Conservation (phyloP, 2,797 vertebrate genomes). For the Hephaestus fuliginosus region DNA sequence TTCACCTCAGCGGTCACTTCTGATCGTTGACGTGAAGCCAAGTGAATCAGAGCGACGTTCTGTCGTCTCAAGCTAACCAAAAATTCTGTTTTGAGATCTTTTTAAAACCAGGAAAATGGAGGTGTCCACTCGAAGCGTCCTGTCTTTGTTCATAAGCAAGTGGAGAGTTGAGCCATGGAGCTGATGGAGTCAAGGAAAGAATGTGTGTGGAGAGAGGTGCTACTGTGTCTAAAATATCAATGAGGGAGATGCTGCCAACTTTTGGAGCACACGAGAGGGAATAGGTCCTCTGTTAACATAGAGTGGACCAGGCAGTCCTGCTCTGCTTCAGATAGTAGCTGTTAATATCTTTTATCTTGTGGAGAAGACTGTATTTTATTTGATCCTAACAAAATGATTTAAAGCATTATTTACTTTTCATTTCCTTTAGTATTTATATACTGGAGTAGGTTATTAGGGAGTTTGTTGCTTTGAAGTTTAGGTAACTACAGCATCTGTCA, state of each 20-base stretch:
- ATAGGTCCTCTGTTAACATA: constrained; percentile 60
- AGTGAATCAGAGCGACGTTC: constrained; percentile 79
- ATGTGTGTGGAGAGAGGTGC: constrained; percentile 80
- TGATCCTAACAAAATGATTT: constrained; percentile 6
- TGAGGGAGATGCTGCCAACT: constrained; percentile 79
- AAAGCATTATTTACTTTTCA: constrained; percentile 8
- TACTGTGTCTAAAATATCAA: constrained; percentile 85
- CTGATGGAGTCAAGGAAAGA: constrained; percentile 81
- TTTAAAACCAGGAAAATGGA: constrained; percentile 62
- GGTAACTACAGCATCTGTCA: constrained; percentile 67
- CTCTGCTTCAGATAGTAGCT: constrained; percentile 7
- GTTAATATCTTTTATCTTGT: constrained; percentile 22
- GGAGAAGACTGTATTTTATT: neutral
- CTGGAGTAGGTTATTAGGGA: constrained; percentile 26
- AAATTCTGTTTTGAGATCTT: constrained; percentile 72
- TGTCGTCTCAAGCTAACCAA: constrained; percentile 71
- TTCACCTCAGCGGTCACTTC: constrained; percentile 74
- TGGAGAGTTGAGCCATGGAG: constrained; percentile 76
- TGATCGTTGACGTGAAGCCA: constrained; percentile 79
- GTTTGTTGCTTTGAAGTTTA: constrained; percentile 62
- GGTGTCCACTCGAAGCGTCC: constrained; percentile 66
- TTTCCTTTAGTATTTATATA: neutral
- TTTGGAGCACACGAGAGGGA: constrained; percentile 63
- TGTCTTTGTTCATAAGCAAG: constrained; percentile 76
- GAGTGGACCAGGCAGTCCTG: constrained; percentile 40